Evolutionary conservation across 2,888 invertebrate genomes (phyloP).

Genomic region (Euclidia mi): DNA sequence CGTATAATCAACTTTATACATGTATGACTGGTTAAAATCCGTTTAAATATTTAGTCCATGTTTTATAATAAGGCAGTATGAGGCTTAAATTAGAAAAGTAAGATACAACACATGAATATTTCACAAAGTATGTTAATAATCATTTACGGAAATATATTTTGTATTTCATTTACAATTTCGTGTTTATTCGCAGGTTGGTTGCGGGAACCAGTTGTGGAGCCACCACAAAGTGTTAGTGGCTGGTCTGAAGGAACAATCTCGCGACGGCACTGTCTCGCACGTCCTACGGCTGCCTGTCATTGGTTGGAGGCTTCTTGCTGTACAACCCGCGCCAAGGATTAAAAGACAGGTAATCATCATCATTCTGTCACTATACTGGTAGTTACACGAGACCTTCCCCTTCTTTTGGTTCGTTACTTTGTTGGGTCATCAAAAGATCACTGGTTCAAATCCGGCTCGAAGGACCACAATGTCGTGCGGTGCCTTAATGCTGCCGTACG

Average conservation of each 20-base stretch:
- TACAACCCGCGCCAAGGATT: constrained; percentile 72
- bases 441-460: no score
- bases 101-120: no score
- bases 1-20: no score
- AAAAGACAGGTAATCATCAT: constrained; percentile 79
- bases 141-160: no score
- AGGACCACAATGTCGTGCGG: neutral
- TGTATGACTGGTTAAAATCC: no score
- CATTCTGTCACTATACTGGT: no score
- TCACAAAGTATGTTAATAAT: no score
- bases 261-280: constrained; percentile 93
- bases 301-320: constrained; percentile 91
- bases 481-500: constrained; percentile 47
- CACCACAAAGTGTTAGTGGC: constrained; percentile 92
- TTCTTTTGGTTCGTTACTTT: neutral
- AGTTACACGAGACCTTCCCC: no score
- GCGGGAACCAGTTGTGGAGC: constrained; percentile 92
- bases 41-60: no score
- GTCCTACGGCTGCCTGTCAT: constrained; percentile 92
- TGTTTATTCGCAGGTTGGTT: constrained; percentile 91
- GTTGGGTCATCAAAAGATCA: no score
- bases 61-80: no score
- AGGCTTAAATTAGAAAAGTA: no score
- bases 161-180: neutral
- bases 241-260: constrained; percentile 92